phyloP scores from a whole-genome alignment of 2,888 invertebrate species.

The Elaeidobius kamerunicus region DNA sequence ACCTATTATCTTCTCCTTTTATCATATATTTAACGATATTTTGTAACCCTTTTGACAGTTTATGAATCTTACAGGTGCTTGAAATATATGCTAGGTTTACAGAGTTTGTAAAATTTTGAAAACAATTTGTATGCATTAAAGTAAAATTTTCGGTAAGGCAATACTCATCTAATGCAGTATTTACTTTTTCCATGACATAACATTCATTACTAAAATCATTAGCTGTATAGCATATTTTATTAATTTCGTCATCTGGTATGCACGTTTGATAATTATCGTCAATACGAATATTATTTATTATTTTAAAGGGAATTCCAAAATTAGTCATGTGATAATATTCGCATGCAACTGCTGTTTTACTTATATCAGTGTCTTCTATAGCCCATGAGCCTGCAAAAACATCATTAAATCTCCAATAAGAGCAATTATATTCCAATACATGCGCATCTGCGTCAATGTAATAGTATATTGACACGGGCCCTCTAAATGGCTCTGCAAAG shows the following conservation, averaged over 20 bases:
- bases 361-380: conserved; percentile 11
- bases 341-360: conserved; percentile 8
- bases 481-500: conserved; percentile 14
- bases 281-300: neutral
- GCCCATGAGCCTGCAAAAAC: conserved; percentile 8
- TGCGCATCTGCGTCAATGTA: neutral
- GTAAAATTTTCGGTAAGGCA: conserved; percentile 5
- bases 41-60: neutral
- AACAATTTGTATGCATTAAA: conserved; percentile 9
- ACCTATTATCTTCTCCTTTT: neutral
- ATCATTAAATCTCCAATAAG: conserved; percentile 27
- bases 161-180: neutral
- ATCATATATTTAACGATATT: neutral
- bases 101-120: conserved; percentile 12
- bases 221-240: neutral
- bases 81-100: neutral
- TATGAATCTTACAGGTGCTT: neutral
- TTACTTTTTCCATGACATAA: neutral
- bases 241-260: neutral
- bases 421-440: conserved; percentile 25
- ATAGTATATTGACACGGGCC: conserved; percentile 22
- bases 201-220: neutral
- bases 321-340: conserved; percentile 29
- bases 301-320: conserved; percentile 14
- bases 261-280: neutral